Base-by-base conservation (phyloP, 2,797 vertebrate genomes). In the Megalops cyprinoides region DNA sequence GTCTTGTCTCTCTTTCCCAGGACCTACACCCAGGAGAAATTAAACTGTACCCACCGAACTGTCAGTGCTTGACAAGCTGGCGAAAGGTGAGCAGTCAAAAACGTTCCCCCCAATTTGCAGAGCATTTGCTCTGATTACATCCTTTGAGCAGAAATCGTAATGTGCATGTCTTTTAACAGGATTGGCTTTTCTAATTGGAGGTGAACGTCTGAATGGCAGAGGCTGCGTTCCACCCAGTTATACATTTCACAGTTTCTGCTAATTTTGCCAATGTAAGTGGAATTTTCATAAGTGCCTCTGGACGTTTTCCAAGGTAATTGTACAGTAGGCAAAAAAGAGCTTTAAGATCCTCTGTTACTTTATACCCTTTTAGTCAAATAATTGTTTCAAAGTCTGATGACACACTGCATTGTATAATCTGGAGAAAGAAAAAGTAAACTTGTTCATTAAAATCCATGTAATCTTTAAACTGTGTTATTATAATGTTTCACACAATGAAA, bases 21-120 rank as follows among this genome's bases (percentile, higher is more conserved):
- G 56, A 44, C n/a, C n/a, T n/a, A n/a, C n/a, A 42, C 67, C 42
- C 20, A 6, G 25, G 55, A 42, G 81, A 55, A 73, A 76, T n/a
- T 55, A 58, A n/a, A 8, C 58, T 71, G 10, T 55, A 31, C 60
- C 65, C 31, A 37, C 23, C 20, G 28, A 90, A 77, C 73, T 82
- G 85, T 88, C 88, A 88, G 84, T 80, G 84, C 74, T 48, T 81
- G 75, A 86, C 91, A 88, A 87, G 88, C 67, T 53, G n/a, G 74
- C 34, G 74, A 73, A 48, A 80, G 74, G 39, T 23, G 42, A 78
- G 44, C 86, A 79, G 88, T 87, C 90, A 87, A 83, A 80, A 77
- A 87, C 87, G 87, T 85, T 85, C 82, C 55, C 58, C n/a, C 25
- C 56, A 88, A 87, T 89, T 90, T 89, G 88, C 79, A 84, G 84